Percentiles rank a stretch among this genome's conserved stretches.
phyloP scores from a whole-genome alignment of 2,797 vertebrate genomes.

The Acridotheres tristis region DNA sequence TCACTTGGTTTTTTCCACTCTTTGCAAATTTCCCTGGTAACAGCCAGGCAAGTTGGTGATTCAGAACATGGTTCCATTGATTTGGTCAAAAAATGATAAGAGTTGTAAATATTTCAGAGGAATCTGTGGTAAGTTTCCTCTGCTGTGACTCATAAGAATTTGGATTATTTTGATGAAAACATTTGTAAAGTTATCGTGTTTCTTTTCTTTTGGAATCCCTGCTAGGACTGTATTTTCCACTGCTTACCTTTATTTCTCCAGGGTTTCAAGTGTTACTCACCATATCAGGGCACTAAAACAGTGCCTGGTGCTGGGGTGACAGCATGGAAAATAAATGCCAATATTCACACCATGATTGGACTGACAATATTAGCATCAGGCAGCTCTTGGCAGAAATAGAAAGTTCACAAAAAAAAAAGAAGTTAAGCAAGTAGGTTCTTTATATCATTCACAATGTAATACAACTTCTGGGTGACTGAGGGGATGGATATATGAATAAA shows the following conservation, averaged over 20 bases:
- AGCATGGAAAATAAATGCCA: background rate
- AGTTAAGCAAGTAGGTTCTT: background rate
- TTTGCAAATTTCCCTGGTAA: constrained; percentile 6
- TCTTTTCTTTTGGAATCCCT: background rate
- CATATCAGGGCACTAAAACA: background rate
- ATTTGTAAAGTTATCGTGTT: constrained; percentile 1
- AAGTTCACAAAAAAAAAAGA: background rate
- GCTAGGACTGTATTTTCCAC: background rate
- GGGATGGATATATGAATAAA: background rate
- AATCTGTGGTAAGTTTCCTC: background rate
- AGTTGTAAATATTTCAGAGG: background rate
- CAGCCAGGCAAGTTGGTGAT: background rate
- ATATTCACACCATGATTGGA: background rate
- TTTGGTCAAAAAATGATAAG: background rate
- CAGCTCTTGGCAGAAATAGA: background rate
- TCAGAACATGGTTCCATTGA: background rate
- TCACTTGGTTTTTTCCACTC: background rate
- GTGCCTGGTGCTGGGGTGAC: background rate
- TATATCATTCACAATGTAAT: background rate
- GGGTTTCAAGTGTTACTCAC: background rate
- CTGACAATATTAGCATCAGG: background rate
- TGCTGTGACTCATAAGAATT: background rate
- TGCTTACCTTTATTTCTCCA: background rate
- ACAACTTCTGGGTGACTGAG: background rate
- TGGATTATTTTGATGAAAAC: constrained; percentile 11